These are phyloP conservation scores for zebrafish (Danio rerio) DNA, from an alignment of 2,113 vertebrate species.

Conservation along the genomic window GRCz12tu NC_133198.1:8932001-8932500, in stretches of 20 bases:
- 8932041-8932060: slow-evolving; percentile 46
- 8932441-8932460: slow-evolving; percentile 39
- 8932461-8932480: slow-evolving; percentile 50
- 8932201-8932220: slow-evolving; percentile 50
- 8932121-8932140: slow-evolving; percentile 62
- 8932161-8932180: slow-evolving; percentile 74
- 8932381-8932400: not conserved
- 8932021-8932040: slow-evolving; percentile 21
- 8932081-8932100: slow-evolving; percentile 29
- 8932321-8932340: slow-evolving; percentile 58
- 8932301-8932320: slow-evolving; percentile 72
- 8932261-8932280: slow-evolving; percentile 75
- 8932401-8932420: slow-evolving; percentile 27
- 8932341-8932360: slow-evolving; percentile 63
- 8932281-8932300: slow-evolving; percentile 62
- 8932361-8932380: slow-evolving; percentile 23
- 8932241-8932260: slow-evolving; percentile 64
- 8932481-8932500: slow-evolving; percentile 53
- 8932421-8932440: slow-evolving; percentile 38
- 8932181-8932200: slow-evolving; percentile 74
- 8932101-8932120: slow-evolving; percentile 49
- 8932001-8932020: slow-evolving; percentile 16
- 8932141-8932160: slow-evolving; percentile 64
- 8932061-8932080: slow-evolving; percentile 7
- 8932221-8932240: slow-evolving; percentile 40